Conservation (phyloP, 2,888 invertebrate genomes). For the Seira sanloemensis region DNA sequence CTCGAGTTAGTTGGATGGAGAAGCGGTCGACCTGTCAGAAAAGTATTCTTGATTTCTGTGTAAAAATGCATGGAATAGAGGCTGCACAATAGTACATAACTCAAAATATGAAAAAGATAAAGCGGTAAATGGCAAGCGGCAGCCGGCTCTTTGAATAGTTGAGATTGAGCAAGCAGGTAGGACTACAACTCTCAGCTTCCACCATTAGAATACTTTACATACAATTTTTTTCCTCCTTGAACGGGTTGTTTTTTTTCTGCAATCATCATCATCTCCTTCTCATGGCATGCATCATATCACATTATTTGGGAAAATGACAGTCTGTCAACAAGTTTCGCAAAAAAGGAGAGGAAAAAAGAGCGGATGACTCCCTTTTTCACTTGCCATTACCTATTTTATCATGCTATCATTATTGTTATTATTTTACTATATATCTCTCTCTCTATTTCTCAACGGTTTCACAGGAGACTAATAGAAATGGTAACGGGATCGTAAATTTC, state of each 20-base stretch:
- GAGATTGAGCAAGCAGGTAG: neutral
- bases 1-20: neutral
- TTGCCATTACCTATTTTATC: neutral
- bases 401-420: conserved; percentile 26
- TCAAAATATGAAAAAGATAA: neutral
- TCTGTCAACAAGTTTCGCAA: conserved; percentile 59
- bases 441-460: conserved; percentile 5
- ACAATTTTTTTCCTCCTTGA: too few relatives aligned
- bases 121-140: neutral
- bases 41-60: conserved; percentile 2
- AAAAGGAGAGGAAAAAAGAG: neutral
- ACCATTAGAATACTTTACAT: neutral
- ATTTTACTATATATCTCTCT: too few relatives aligned
- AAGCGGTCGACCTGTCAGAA: conserved; percentile 32
- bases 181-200: neutral
- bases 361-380: conserved; percentile 19
- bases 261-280: neutral
- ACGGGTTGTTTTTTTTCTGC: neutral
- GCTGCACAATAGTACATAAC: neutral
- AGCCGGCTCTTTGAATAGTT: neutral
- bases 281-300: conserved; percentile 36
- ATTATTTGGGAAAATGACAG: conserved; percentile 59
- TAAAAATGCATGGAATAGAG: conserved; percentile 12
- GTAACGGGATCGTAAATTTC: too few relatives aligned
- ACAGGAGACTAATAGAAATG: neutral